Base-by-base conservation (phyloP, 1,140 invertebrate species). In the Babylonia areolata region DNA sequence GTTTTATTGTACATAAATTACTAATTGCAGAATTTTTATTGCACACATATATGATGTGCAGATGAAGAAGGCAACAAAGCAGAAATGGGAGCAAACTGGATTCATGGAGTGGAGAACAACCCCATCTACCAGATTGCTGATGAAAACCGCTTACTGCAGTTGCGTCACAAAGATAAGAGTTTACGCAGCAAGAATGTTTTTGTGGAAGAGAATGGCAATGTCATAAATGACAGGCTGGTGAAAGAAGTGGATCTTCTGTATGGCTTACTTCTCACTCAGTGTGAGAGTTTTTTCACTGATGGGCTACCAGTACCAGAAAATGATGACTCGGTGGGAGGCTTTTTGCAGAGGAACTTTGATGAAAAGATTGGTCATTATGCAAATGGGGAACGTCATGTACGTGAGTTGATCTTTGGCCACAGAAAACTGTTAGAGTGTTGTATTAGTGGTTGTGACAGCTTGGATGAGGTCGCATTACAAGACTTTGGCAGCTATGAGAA, bases 401-500 rank as follows among this genome's bases (percentile, higher is more conserved):
- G 97, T 86, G 95, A 97, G 93, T 95, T 98, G 88, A 96, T 99
- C 85, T 99, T 99, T 94, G 96, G 98, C 92, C 98, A 98, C 94
- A 95, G 99, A 81, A 94, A 98, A 12, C 97, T 97, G 95, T 95
- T 98, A 88, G 98, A 99, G 95, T 98, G 97, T 93, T 98, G 99
- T 93, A 94, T 94, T 86, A 97, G 97, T 88, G 98, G 98, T 86
- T 98, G 97, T 95, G 96, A 98, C 95, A 96, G 95, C 88, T 97
- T 99, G 97, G 95, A 97, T 91, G 97, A 98, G 92, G 97, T 99
- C 71, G 92, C 93, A 3, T 87, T 94, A 17, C 89, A 89, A 81
- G 92, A 94, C 78, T 92, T 93, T 89, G 93, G 93, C 40, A 98
- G 97, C 89, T 99, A 99, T 92, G 97, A 97, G 42, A 98, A 99